Conservation (phyloP, 2,797 vertebrate species). For the Aldrovandia affinis region DNA sequence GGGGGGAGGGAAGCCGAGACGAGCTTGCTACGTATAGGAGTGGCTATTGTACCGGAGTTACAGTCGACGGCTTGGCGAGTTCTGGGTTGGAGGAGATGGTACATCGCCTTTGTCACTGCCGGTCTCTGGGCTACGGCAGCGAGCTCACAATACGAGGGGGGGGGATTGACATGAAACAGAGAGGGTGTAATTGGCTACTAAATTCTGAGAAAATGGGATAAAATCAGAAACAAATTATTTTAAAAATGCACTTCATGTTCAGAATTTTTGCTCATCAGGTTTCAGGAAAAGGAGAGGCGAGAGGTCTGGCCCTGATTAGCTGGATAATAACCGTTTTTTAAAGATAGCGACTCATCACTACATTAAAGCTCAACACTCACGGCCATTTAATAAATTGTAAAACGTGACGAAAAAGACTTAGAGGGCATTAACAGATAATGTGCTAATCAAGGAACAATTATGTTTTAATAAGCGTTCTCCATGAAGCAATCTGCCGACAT, state of each 20-base stretch:
- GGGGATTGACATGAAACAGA: too few relatives aligned
- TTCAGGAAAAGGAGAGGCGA: background rate
- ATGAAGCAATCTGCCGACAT: background rate
- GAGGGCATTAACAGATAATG: background rate
- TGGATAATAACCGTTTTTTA: background rate
- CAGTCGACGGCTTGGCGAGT: too few relatives aligned
- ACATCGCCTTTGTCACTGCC: too few relatives aligned
- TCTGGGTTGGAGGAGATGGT: too few relatives aligned
- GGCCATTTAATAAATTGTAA: background rate
- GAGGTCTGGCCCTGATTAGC: background rate
- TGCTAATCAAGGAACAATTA: conserved; percentile 1
- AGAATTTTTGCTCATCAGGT: background rate
- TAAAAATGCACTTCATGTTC: background rate
- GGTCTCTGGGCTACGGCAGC: too few relatives aligned
- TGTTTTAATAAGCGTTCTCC: background rate
- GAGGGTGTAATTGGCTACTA: too few relatives aligned
- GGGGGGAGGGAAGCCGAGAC: too few relatives aligned
- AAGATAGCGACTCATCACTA: background rate
- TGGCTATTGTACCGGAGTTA: too few relatives aligned
- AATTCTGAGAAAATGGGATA: too few relatives aligned
- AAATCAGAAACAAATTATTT: too few relatives aligned
- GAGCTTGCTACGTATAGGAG: too few relatives aligned
- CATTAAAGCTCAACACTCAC: background rate
- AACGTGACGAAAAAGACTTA: background rate
- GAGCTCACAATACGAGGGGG: too few relatives aligned